Percentiles rank a stretch among this genome's conserved stretches.
These are phyloP conservation scores for Ploceus nigricollis DNA, from an alignment of 2,113 vertebrate species.

Conservation along the genomic window DNA sequence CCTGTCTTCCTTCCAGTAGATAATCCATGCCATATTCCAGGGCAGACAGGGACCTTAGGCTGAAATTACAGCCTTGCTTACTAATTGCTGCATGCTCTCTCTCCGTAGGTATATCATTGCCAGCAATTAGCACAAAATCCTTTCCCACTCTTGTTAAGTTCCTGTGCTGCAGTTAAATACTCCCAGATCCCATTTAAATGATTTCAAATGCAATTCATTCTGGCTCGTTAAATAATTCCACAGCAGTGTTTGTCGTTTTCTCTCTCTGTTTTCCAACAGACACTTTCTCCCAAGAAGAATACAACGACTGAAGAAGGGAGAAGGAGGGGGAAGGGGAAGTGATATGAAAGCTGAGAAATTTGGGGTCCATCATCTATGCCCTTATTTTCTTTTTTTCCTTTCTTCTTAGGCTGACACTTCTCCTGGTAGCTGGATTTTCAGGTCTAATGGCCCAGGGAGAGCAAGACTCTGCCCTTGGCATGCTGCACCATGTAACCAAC, in stretches of 20 bases:
- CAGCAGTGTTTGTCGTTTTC: conserved; percentile 67
- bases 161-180: conserved; percentile 77
- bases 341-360: background rate
- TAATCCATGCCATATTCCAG: conserved; percentile 12
- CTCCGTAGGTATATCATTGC: conserved; percentile 75
- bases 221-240: conserved; percentile 80
- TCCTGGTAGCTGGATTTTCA: conserved; percentile 42
- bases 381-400: background rate
- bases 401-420: conserved; percentile 26
- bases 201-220: conserved; percentile 82
- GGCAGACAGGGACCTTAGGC: conserved; percentile 45
- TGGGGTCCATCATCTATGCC: background rate
- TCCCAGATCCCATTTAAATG: conserved; percentile 82
- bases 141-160: conserved; percentile 80
- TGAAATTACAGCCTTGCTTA: conserved; percentile 69
- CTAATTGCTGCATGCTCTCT: conserved; percentile 70
- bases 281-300: conserved; percentile 46
- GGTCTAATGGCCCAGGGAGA: conserved; percentile 29
- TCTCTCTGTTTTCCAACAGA: conserved; percentile 68
- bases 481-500: background rate
- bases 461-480: conserved; percentile 3
- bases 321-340: background rate
- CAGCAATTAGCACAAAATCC: conserved; percentile 79
- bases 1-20: background rate
- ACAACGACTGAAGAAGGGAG: background rate